phyloP scores from a whole-genome alignment of 2,888 invertebrate species.

The Phalera bucephala region DNA sequence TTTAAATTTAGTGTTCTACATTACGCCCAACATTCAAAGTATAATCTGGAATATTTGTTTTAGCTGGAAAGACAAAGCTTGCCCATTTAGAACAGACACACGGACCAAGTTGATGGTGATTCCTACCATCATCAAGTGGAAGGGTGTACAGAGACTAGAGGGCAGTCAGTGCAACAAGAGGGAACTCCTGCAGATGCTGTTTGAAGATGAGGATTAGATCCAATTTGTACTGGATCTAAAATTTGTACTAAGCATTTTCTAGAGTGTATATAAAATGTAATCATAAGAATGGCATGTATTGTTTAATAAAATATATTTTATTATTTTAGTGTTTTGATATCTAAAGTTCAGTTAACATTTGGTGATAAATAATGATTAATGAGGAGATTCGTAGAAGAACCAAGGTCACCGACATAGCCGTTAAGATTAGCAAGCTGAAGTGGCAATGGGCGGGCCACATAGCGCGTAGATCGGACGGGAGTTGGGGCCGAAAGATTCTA shows the following conservation, averaged over 20 bases:
- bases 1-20: no score
- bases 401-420: no score
- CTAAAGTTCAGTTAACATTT: no score
- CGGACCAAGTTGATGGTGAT: constrained; percentile 89
- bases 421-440: no score
- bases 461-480: no score
- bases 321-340: constrained; percentile 1
- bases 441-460: no score
- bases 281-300: constrained; percentile 14
- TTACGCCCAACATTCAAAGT: no score
- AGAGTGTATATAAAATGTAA: constrained; percentile 24
- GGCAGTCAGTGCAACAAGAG: constrained; percentile 89
- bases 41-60: no score
- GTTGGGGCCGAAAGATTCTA: no score
- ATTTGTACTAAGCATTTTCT: constrained; percentile 1
- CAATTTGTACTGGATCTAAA: not conserved
- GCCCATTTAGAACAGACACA: constrained; percentile 91
- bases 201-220: constrained; percentile 86
- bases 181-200: constrained; percentile 90
- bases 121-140: constrained; percentile 92
- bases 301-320: constrained; percentile 9
- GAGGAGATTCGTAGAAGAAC: no score
- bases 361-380: no score
- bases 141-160: constrained; percentile 89
- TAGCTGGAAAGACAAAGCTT: constrained; percentile 93